Evolutionary conservation across 2,888 invertebrate genomes (phyloP).

Genomic region (Trypoxylon attenuatum): DNA sequence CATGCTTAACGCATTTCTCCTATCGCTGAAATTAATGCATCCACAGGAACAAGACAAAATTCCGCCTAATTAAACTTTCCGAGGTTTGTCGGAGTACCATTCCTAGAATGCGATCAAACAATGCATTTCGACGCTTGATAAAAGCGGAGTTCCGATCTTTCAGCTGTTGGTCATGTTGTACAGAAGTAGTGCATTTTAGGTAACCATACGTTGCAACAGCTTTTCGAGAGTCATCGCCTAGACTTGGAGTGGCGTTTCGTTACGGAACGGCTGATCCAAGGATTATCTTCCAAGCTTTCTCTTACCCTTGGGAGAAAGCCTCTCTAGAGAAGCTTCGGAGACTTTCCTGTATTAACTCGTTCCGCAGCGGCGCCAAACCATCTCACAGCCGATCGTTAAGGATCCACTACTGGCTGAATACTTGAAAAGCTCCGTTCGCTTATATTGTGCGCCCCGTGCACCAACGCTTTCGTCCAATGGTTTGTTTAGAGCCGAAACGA

Average conservation of each 20-base stretch:
- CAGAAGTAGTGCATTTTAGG: too few relatives aligned
- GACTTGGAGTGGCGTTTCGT: slow-evolving; percentile 43
- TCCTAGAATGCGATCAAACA: too few relatives aligned
- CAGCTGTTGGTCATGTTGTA: too few relatives aligned
- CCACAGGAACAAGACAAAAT: too few relatives aligned
- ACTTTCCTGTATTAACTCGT: slow-evolving; percentile 63
- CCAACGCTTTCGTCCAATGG: slow-evolving; percentile 20
- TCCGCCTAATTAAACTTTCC: too few relatives aligned
- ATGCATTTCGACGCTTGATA: too few relatives aligned
- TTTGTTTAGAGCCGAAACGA: slow-evolving; percentile 36
- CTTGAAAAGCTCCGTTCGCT: slow-evolving; percentile 22
- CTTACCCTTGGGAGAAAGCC: too few relatives aligned
- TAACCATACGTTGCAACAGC: too few relatives aligned
- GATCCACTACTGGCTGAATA: slow-evolving; percentile 48
- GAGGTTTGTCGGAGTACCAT: too few relatives aligned
- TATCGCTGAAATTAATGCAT: not conserved
- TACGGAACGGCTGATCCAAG: slow-evolving; percentile 47
- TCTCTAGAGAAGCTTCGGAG: slow-evolving; percentile 29
- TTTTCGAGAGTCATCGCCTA: too few relatives aligned
- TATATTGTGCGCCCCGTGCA: slow-evolving; percentile 2
- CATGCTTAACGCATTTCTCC: not conserved
- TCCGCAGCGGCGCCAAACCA: slow-evolving; percentile 57
- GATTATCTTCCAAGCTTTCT: slow-evolving; percentile 55
- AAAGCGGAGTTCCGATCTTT: too few relatives aligned
- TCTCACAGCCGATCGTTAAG: slow-evolving; percentile 59